phyloP scores from a whole-genome alignment of 2,888 invertebrate genomes.

The Eulithis prunata region DNA sequence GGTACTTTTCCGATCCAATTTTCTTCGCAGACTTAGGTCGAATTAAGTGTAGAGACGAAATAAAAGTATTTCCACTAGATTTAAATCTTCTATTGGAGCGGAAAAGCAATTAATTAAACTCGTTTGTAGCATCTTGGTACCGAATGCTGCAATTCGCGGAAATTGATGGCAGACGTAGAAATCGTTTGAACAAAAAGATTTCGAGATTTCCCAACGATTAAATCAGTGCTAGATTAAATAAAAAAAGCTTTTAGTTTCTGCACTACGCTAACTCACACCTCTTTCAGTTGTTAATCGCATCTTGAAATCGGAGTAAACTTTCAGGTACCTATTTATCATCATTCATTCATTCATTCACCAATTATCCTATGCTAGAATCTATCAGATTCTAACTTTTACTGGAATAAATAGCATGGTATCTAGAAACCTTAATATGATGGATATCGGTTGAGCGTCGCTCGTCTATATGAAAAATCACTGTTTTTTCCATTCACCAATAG shows the following conservation, averaged over 20 bases:
- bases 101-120: slow-evolving; percentile 63
- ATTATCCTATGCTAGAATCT: too few relatives aligned
- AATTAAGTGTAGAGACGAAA: slow-evolving; percentile 46
- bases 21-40: slow-evolving; percentile 40
- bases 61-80: slow-evolving; percentile 48
- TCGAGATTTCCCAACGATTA: slow-evolving; percentile 25
- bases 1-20: slow-evolving; percentile 22
- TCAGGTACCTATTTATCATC: background rate
- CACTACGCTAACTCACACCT: background rate
- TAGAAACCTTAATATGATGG: too few relatives aligned
- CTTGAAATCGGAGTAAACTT: background rate
- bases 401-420: too few relatives aligned
- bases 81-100: slow-evolving; percentile 49
- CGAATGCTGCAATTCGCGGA: slow-evolving; percentile 43
- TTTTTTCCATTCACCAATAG: too few relatives aligned
- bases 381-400: too few relatives aligned
- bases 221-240: slow-evolving; percentile 15
- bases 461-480: too few relatives aligned
- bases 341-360: too few relatives aligned
- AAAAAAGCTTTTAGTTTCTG: slow-evolving; percentile 19
- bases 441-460: too few relatives aligned
- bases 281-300: background rate
- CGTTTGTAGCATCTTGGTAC: slow-evolving; percentile 53
- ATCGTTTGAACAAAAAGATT: slow-evolving; percentile 40
- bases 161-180: slow-evolving; percentile 41